Conservation (phyloP, 2,888 invertebrate genomes). For the Tinea pellionella region DNA sequence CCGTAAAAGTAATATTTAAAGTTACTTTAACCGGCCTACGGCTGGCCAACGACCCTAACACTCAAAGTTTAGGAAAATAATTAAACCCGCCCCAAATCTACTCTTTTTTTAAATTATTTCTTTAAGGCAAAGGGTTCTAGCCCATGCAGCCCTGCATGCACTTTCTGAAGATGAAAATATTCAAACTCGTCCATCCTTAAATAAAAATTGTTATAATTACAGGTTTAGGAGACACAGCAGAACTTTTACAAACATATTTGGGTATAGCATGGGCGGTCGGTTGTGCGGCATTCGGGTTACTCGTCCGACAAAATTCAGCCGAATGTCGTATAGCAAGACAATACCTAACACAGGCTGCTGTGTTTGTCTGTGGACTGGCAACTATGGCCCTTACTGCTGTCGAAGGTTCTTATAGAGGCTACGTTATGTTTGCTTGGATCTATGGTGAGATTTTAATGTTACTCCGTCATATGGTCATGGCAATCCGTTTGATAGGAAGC, state of each 20-base stretch:
- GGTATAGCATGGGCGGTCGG: slow-evolving; percentile 88
- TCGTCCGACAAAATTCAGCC: slow-evolving; percentile 84
- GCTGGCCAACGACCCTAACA: no score
- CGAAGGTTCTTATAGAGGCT: slow-evolving; percentile 80
- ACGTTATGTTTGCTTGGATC: slow-evolving; percentile 84
- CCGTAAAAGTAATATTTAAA: no score
- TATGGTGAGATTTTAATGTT: slow-evolving; percentile 71
- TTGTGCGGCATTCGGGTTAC: slow-evolving; percentile 81
- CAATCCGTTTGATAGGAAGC: no score
- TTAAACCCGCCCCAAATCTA: no score
- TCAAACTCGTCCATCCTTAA: no score
- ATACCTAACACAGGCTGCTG: slow-evolving; percentile 84
- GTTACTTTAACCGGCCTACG: no score
- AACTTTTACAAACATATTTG: slow-evolving; percentile 78
- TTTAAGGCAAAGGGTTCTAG: no score
- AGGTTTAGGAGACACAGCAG: slow-evolving; percentile 71
- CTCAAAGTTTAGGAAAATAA: no score
- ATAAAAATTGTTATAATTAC: neutral
- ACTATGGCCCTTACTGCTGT: slow-evolving; percentile 83
- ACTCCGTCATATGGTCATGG: no score
- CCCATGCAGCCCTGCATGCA: no score
- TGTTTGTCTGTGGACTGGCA: slow-evolving; percentile 81
- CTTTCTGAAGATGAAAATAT: no score
- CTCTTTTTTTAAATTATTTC: no score
- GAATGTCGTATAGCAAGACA: slow-evolving; percentile 89